phyloP scores from a whole-genome alignment of 2,113 vertebrate species.

The Myotis lucifugus region DNA sequence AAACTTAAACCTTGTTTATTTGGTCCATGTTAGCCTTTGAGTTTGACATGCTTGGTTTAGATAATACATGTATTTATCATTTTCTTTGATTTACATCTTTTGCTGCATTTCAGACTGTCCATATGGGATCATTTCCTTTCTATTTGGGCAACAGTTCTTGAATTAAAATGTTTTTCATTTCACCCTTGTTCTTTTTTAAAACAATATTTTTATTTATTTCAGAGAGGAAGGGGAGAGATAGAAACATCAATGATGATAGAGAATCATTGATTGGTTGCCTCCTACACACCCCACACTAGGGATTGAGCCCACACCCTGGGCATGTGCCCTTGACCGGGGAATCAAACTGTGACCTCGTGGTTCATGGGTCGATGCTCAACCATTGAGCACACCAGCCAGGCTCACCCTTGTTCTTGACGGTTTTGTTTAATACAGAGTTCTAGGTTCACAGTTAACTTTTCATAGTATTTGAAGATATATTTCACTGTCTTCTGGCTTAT shows the following conservation, averaged over 20 bases:
- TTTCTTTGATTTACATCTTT: neutral
- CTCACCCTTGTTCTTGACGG: neutral
- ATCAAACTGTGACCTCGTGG: too few species aligned
- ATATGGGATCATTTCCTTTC: neutral
- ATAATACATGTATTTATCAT: neutral
- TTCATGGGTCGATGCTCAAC: too few species aligned
- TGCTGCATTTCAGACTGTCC: neutral
- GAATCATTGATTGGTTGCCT: too few species aligned
- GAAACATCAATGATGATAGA: too few species aligned
- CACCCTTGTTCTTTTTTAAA: neutral
- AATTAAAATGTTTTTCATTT: slow-evolving; percentile 28
- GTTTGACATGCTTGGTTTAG: neutral
- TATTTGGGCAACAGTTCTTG: neutral
- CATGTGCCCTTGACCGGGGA: too few species aligned
- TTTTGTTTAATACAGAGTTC: neutral
- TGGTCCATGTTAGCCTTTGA: too few species aligned
- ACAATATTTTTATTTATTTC: too few species aligned
- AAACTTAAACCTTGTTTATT: too few species aligned
- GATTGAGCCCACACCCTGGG: too few species aligned
- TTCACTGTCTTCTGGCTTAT: neutral
- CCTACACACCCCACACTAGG: too few species aligned
- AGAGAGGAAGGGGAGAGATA: too few species aligned
- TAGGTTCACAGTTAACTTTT: slow-evolving; percentile 16
- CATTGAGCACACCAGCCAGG: too few species aligned
- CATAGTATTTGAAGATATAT: neutral